A percentile compares a stretch with the other conserved stretches of the same genome.
These are phyloP conservation scores for Diaprepes abbreviatus DNA, from an alignment of 2,888 invertebrate species.

Conservation along the genomic window DNA sequence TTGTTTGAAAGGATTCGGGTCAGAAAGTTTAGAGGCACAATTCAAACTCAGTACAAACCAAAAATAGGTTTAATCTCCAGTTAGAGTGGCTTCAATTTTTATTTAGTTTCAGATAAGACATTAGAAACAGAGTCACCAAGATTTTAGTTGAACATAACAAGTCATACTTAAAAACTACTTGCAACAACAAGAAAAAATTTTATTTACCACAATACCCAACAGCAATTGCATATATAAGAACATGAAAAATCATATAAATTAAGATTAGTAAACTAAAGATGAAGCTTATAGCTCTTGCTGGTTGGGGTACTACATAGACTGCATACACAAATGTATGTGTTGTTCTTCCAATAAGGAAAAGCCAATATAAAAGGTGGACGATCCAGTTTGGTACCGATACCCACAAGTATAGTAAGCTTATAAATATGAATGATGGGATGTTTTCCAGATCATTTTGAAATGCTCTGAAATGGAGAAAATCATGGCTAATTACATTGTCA, in stretches of 20 bases:
- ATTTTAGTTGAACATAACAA: too few relatives aligned
- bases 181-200: too few relatives aligned
- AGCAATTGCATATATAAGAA: conserved; percentile 50
- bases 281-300: conserved; percentile 58
- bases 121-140: too few relatives aligned
- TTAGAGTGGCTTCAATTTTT: too few relatives aligned
- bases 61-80: too few relatives aligned
- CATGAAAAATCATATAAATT: conserved; percentile 57
- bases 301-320: conserved; percentile 74
- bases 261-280: conserved; percentile 55
- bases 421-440: conserved; percentile 75
- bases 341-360: conserved; percentile 72
- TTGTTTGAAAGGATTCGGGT: too few relatives aligned
- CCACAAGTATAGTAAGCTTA: conserved; percentile 74
- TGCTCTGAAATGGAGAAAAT: conserved; percentile 74
- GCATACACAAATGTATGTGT: conserved; percentile 78
- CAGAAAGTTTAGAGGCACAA: too few relatives aligned
- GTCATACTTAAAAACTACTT: not conserved
- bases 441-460: conserved; percentile 82
- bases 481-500: too few relatives aligned
- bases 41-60: too few relatives aligned
- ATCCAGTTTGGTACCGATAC: conserved; percentile 70
- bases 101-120: too few relatives aligned
- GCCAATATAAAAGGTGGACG: conserved; percentile 71
- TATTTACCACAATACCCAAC: conserved; percentile 42